phyloP scores from a whole-genome alignment of 2,797 vertebrate genomes.

The Artibeus jamaicensis region DNA sequence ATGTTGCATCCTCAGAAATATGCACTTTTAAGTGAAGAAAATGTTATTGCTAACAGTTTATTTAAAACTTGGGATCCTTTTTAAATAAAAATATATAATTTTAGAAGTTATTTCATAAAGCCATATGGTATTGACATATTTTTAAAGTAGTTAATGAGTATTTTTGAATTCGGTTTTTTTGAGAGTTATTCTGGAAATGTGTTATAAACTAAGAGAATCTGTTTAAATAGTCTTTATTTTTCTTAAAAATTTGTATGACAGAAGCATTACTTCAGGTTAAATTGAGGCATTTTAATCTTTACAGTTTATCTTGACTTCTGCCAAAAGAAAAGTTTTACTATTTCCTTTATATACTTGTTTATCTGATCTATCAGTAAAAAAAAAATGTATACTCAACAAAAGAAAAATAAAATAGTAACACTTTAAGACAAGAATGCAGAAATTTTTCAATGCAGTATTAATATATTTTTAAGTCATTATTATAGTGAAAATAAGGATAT shows the following conservation, averaged over 20 bases:
- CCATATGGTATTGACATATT: conserved; percentile 75
- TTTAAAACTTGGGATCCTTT: conserved; percentile 72
- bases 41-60: conserved; percentile 69
- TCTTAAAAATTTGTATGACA: conserved; percentile 63
- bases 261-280: conserved; percentile 60
- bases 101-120: conserved; percentile 77
- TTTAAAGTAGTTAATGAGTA: conserved; percentile 73
- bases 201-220: conserved; percentile 64
- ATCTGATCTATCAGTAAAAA: conserved; percentile 56
- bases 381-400: conserved; percentile 62
- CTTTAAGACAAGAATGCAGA: conserved; percentile 44
- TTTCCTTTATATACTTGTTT: conserved; percentile 70
- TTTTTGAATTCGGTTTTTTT: conserved; percentile 69
- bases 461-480: neutral
- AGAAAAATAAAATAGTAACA: conserved; percentile 79
- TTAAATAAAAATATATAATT: conserved; percentile 70
- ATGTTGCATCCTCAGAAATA: conserved; percentile 68
- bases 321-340: conserved; percentile 64
- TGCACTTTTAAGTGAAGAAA: conserved; percentile 79
- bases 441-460: conserved; percentile 44
- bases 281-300: conserved; percentile 63
- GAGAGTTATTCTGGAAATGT: conserved; percentile 71
- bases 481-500: neutral
- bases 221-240: conserved; percentile 69
- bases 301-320: conserved; percentile 60